Base-by-base conservation (phyloP, 37 sponge, comb jelly and placozoan species). In the Geodia barretti region DNA sequence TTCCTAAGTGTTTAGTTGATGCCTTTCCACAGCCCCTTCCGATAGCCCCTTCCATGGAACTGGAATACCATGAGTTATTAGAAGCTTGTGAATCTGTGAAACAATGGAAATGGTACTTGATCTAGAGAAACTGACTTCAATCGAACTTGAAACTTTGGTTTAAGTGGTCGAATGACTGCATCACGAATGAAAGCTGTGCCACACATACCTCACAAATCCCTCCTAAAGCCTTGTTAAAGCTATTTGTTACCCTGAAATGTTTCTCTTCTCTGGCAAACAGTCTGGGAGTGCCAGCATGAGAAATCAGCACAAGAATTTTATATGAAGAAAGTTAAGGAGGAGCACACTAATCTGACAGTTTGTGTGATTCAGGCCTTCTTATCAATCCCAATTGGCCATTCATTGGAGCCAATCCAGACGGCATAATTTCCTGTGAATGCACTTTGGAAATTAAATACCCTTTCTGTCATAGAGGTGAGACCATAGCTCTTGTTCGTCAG, bases 401-500 rank as follows among this genome's bases (percentile, higher is more conserved):
- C 35, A 70, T 70, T 37, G 71, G 71, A 33, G 71, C 71, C 24
- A 33, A 33, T 19, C 36, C 71, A 37, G 71, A 70, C 9, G 71
- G 71, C 3, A 30, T 70, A 31, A 32, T 70, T 70, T 33, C 33
- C 31, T 70, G 71, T 32, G 33, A 2, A 20, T 70, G 71, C 32
- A 70, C 58, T 3, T 9, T 74, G 14, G 58, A 74, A n/a, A 74
- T 74, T 39, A 74, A 74, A 74, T 74, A 24, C 24, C 74, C 74
- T 41, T 74, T 41, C 58, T 4, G 54, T 2, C 74, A 74, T 28
- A 4, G 26, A 74, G 54, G 30, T 41, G 9, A 2, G 4, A 41
- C n/a, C 43, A 24, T 41, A 25, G 33, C 7, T n/a, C n/a, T n/a
- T 47, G 54, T 47, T 47, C 14, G 54, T 47, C 14, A 17, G 54